Evolutionary conservation across 2,888 invertebrate genomes (phyloP).

Genomic region (Tyria jacobaeae): DNA sequence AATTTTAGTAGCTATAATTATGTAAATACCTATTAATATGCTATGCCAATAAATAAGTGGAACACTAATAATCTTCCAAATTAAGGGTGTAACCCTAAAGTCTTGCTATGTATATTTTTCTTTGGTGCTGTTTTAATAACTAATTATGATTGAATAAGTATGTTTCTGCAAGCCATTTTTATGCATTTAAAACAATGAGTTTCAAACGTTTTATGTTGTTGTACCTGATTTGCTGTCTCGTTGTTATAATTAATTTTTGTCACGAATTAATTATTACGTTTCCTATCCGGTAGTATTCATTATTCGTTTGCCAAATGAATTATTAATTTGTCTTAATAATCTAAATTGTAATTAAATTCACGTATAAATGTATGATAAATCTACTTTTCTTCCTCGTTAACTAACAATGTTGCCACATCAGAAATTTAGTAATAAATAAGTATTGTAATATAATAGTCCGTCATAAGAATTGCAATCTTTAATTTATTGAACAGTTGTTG

Average conservation of each 20-base stretch:
- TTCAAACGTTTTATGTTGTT: constrained; percentile 32
- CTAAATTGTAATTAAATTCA: constrained; percentile 40
- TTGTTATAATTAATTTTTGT: constrained; percentile 15
- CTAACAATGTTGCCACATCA: constrained; percentile 38
- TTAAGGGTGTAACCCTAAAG: not conserved
- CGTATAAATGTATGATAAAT: constrained; percentile 11
- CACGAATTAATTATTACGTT: constrained; percentile 25
- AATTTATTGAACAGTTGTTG: constrained; percentile 67
- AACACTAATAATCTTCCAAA: not conserved
- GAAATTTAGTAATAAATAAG: constrained; percentile 36
- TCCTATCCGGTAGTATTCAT: constrained; percentile 22
- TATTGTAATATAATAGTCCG: constrained; percentile 45
- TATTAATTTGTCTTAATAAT: constrained; percentile 22
- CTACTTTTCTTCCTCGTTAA: constrained; percentile 26
- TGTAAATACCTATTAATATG: not conserved
- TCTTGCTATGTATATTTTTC: not conserved
- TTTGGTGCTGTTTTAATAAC: not conserved
- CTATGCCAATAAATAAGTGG: not conserved
- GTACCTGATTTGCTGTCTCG: constrained; percentile 44
- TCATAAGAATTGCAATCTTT: constrained; percentile 62
- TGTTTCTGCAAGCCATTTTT: not conserved
- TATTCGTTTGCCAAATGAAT: not conserved
- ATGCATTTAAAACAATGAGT: constrained; percentile 41
- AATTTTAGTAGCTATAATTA: not conserved
- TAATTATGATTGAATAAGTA: not conserved